phyloP scores from a whole-genome alignment of 2,113 vertebrate species.

The Terrapene triunguis region DNA sequence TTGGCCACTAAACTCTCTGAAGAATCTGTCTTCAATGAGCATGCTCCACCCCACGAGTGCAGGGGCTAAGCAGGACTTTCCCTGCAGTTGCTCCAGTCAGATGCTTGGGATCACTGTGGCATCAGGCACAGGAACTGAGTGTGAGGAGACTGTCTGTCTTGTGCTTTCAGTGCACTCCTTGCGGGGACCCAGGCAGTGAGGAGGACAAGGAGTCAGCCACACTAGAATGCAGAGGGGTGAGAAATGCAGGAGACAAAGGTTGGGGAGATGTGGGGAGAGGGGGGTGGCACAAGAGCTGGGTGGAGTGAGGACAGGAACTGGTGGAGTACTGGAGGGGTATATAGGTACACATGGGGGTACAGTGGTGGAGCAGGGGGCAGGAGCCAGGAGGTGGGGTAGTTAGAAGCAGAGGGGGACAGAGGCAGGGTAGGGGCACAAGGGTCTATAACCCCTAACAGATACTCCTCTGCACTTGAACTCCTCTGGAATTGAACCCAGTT shows the following conservation, averaged over 20 bases:
- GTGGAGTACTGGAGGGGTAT: not conserved
- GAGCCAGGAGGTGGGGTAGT: not conserved
- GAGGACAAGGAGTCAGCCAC: too few species aligned
- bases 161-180: not conserved
- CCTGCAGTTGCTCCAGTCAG: not conserved
- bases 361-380: not conserved
- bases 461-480: not conserved
- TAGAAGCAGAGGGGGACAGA: not conserved
- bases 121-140: not conserved
- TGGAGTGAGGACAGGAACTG: not conserved
- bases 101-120: not conserved
- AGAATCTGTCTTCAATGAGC: not conserved
- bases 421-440: not conserved
- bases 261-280: rapidly evolving
- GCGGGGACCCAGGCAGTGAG: not conserved
- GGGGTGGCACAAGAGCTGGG: not conserved
- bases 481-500: not conserved
- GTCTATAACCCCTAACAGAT: not conserved
- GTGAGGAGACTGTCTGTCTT: not conserved
- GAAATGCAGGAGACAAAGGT: not conserved
- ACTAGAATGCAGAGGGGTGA: too few species aligned
- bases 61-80: not conserved
- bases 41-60: not conserved
- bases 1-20: not conserved
- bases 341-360: not conserved